Evolutionary conservation across 1,140 invertebrate genomes (phyloP).

Genomic region (Armadillidium nasatum): DNA sequence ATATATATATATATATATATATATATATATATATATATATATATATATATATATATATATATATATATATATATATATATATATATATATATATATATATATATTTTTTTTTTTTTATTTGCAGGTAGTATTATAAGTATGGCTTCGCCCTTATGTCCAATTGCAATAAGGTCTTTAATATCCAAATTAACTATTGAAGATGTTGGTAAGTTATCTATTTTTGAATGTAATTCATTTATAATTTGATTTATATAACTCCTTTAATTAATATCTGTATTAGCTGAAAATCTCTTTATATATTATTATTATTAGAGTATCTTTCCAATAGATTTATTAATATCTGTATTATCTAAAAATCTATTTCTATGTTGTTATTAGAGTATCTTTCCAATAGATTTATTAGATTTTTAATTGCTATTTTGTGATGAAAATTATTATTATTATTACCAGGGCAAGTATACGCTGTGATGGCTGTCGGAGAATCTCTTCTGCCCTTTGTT

Average conservation of each 20-base stretch:
- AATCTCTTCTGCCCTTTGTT: background rate
- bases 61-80: background rate
- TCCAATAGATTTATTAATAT: no score
- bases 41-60: constrained; percentile 9
- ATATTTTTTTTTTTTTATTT: background rate
- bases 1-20: no score
- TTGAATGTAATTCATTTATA: no score
- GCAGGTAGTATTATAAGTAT: background rate
- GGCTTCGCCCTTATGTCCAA: background rate
- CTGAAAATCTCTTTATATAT: no score
- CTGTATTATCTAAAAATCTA: no score
- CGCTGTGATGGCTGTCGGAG: background rate
- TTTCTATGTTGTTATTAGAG: no score
- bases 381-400: no score
- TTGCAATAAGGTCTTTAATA: background rate
- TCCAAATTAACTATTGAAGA: background rate
- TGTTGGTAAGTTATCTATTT: background rate
- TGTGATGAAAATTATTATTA: no score
- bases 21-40: background rate
- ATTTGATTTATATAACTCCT: no score
- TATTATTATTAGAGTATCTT: no score
- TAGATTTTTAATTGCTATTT: no score
- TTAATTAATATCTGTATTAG: no score
- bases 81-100: constrained; percentile 15
- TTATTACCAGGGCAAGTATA: background rate